These are phyloP conservation scores for Acanthococcus lagerstroemiae DNA, from an alignment of 2,888 invertebrate species.

Conservation along the genomic window DNA sequence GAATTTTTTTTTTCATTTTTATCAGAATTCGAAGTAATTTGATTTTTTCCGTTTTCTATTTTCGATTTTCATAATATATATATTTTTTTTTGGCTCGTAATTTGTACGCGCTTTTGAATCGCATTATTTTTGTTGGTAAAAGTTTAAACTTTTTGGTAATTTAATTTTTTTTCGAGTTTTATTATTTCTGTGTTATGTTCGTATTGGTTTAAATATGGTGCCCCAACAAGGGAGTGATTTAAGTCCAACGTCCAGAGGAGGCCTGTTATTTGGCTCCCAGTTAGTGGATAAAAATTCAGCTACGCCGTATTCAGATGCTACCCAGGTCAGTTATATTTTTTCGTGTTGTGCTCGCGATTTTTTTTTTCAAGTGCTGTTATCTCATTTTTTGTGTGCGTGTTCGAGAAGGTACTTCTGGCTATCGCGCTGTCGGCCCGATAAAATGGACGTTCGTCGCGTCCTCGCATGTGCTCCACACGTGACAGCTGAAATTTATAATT, in stretches of 20 bases:
- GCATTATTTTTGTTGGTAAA: neutral
- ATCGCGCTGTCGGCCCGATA: too few species aligned
- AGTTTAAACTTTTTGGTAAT: neutral
- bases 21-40: neutral
- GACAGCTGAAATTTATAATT: too few species aligned
- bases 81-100: too few species aligned
- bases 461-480: too few species aligned
- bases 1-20: neutral
- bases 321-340: slow-evolving; percentile 60
- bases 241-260: slow-evolving; percentile 18
- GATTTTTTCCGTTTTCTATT: neutral
- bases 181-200: slow-evolving; percentile 24
- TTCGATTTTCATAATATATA: too few species aligned
- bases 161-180: too few species aligned
- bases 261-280: slow-evolving; percentile 76
- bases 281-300: slow-evolving; percentile 79
- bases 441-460: too few species aligned
- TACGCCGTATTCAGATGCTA: slow-evolving; percentile 96
- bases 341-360: too few species aligned
- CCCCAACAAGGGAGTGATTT: slow-evolving; percentile 30
- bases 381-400: too few species aligned
- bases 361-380: too few species aligned
- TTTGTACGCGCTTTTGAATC: neutral
- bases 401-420: too few species aligned
- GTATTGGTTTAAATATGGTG: slow-evolving; percentile 17